Evolutionary conservation across 2,797 vertebrate species (phyloP).

Genomic region (Sphenodon punctatus): DNA sequence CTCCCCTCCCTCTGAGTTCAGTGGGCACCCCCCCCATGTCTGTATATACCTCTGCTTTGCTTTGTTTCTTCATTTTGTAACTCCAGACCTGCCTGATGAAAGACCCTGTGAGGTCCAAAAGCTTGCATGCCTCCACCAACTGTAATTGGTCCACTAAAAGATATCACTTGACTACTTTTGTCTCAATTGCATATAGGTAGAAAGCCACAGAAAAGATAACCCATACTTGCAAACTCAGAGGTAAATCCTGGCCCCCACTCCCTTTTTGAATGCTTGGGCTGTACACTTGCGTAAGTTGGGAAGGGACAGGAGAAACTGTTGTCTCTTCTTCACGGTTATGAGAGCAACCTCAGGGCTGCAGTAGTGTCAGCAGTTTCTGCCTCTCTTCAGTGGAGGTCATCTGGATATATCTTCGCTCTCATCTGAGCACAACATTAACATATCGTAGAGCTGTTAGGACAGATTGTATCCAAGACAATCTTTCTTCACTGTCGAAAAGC

Average conservation of each 20-base stretch:
- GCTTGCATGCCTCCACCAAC: too few species aligned
- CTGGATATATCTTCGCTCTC: slow-evolving; percentile 66
- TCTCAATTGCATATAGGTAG: not conserved
- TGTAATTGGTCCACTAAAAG: too few species aligned
- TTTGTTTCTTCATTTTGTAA: too few species aligned
- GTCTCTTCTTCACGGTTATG: slow-evolving; percentile 61
- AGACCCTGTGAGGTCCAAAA: too few species aligned
- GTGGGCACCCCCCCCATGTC: too few species aligned
- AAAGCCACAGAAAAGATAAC: slow-evolving; percentile 54
- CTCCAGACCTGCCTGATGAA: too few species aligned
- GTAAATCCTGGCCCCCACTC: slow-evolving; percentile 21
- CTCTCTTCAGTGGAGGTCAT: slow-evolving; percentile 45
- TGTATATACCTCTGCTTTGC: too few species aligned
- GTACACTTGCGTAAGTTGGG: slow-evolving; percentile 43
- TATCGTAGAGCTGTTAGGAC: slow-evolving; percentile 72
- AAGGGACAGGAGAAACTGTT: slow-evolving; percentile 42
- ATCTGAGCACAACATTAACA: slow-evolving; percentile 72
- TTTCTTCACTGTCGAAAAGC: slow-evolving; percentile 64
- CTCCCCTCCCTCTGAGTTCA: too few species aligned
- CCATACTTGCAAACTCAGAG: slow-evolving; percentile 52
- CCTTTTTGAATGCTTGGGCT: slow-evolving; percentile 54
- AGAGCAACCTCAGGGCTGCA: slow-evolving; percentile 59
- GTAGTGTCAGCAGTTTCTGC: slow-evolving; percentile 39
- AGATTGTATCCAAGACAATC: slow-evolving; percentile 74
- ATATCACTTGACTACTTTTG: too few species aligned